These are phyloP conservation scores for Microcebus griseorufus DNA, from an alignment of 2,113 vertebrate genomes.

Conservation along the genomic window DNA sequence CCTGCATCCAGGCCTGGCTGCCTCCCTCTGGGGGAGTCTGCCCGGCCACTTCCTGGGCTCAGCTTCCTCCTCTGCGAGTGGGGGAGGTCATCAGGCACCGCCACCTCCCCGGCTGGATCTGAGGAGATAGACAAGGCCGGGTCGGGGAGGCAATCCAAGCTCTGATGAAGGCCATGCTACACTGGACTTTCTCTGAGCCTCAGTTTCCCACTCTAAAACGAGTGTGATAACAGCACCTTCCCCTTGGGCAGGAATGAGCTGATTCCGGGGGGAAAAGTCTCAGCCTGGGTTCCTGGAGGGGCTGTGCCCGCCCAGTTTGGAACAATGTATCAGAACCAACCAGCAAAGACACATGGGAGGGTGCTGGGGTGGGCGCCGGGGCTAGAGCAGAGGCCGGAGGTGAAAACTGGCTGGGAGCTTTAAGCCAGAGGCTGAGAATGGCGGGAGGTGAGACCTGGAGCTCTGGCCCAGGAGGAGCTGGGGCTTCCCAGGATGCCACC, in stretches of 20 bases:
- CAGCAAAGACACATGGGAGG: fast-evolving
- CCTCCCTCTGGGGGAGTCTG: background rate
- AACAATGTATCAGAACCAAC: background rate
- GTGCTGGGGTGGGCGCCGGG: fast-evolving
- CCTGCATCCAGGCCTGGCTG: fast-evolving
- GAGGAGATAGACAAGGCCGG: background rate
- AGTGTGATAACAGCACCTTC: background rate
- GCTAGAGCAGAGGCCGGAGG: background rate
- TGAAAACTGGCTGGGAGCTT: background rate
- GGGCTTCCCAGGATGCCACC: background rate
- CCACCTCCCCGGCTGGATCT: fast-evolving
- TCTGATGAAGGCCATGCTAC: background rate
- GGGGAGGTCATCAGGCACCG: background rate
- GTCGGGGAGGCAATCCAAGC: fast-evolving
- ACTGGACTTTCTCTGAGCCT: background rate
- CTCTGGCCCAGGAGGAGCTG: background rate
- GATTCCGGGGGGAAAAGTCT: background rate
- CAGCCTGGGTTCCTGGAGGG: background rate
- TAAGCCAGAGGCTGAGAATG: background rate
- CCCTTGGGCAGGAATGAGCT: background rate
- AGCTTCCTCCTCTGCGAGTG: background rate
- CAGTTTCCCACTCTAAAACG: background rate
- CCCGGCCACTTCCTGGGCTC: background rate
- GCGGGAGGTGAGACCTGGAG: background rate
- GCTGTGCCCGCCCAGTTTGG: fast-evolving